phyloP scores from a whole-genome alignment of 2,113 vertebrate genomes.

The Sprattus sprattus region DNA sequence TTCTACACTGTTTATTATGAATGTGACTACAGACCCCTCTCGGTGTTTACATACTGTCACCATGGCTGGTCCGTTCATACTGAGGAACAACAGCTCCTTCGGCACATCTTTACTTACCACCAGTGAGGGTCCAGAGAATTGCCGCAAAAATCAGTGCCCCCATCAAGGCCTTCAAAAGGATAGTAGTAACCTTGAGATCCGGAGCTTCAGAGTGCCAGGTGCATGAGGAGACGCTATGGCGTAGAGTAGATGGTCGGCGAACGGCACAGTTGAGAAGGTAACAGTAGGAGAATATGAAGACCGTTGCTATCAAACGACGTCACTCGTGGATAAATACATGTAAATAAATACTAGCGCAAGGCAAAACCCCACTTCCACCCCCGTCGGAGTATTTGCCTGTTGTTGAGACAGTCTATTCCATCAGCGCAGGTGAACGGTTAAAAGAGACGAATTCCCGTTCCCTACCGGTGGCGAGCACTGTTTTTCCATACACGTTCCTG shows the following conservation, averaged over 20 bases:
- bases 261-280: not conserved
- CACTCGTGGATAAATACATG: not conserved
- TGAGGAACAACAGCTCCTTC: not conserved
- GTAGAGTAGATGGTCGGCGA: not conserved
- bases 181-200: constrained; percentile 62
- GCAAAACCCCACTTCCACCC: not conserved
- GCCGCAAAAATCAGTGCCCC: constrained; percentile 51
- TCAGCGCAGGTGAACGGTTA: not conserved
- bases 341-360: not conserved
- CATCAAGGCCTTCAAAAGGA: constrained; percentile 53
- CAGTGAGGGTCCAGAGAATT: constrained; percentile 56
- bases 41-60: not conserved
- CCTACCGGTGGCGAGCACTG: not conserved
- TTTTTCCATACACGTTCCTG: not conserved
- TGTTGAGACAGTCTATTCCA: not conserved
- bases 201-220: constrained; percentile 38
- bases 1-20: not conserved
- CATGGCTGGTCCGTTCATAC: not conserved
- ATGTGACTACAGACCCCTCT: not conserved
- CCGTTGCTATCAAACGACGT: not conserved
- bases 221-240: not conserved
- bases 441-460: not conserved
- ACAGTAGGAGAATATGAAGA: not conserved
- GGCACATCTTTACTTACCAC: constrained; percentile 55
- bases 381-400: not conserved